Conservation (phyloP, 2,888 invertebrate species). For the Synanthedon formicaeformis region DNA sequence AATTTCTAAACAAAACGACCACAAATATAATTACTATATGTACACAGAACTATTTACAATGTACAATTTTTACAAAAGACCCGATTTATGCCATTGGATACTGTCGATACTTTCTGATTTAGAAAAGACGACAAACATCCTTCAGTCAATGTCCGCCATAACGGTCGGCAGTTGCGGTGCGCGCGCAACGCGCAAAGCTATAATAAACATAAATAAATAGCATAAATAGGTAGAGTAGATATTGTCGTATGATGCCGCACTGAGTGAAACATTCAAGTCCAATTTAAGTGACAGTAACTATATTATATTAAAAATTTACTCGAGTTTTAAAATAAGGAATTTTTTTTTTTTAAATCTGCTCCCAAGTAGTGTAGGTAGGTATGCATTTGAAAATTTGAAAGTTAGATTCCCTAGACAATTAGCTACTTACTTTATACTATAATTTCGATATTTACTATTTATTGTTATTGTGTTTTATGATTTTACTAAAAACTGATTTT, state of each 20-base stretch:
- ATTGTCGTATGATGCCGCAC: too few relatives aligned
- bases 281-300: too few relatives aligned
- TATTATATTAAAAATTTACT: too few relatives aligned
- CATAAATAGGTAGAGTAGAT: constrained; percentile 5
- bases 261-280: too few relatives aligned
- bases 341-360: too few relatives aligned
- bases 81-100: constrained; percentile 76
- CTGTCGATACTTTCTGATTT: constrained; percentile 73
- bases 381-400: too few relatives aligned
- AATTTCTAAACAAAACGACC: constrained; percentile 71
- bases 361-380: too few relatives aligned
- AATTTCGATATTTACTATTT: too few relatives aligned
- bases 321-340: not conserved
- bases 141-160: constrained; percentile 68
- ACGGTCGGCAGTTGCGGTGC: constrained; percentile 66
- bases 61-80: constrained; percentile 75
- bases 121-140: constrained; percentile 66
- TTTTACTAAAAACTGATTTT: too few relatives aligned
- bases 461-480: too few relatives aligned
- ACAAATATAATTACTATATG: constrained; percentile 80
- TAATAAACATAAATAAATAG: constrained; percentile 46
- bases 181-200: constrained; percentile 69
- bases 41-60: constrained; percentile 81
- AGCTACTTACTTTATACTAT: too few relatives aligned
- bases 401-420: too few relatives aligned